Evolutionary conservation across 2,113 vertebrate genomes (phyloP).

Genomic region (Chaetorhynchus papuensis): DNA sequence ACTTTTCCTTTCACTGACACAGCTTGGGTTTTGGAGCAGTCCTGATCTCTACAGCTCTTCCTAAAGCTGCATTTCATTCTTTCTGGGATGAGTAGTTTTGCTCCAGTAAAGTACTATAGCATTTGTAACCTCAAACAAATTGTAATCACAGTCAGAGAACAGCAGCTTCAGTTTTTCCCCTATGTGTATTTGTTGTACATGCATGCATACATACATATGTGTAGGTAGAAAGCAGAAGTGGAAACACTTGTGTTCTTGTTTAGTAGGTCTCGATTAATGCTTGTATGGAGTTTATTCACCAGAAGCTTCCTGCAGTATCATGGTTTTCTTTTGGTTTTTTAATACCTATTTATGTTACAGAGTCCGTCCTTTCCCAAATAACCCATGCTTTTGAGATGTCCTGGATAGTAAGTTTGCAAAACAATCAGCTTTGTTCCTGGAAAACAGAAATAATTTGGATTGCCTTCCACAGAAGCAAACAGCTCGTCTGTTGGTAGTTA

Average conservation of each 20-base stretch:
- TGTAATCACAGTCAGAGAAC: neutral
- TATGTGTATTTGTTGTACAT: neutral
- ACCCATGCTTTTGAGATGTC: neutral
- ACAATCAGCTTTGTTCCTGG: neutral
- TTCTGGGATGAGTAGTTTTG: neutral
- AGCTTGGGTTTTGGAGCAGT: neutral
- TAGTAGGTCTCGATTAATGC: neutral
- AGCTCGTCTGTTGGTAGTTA: neutral
- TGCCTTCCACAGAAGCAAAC: neutral
- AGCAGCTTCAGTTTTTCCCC: fast-evolving
- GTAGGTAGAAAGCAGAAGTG: neutral
- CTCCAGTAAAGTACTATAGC: neutral
- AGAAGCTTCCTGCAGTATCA: neutral
- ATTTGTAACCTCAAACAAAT: neutral
- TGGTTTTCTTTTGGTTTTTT: neutral
- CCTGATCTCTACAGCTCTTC: neutral
- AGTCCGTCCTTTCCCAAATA: neutral
- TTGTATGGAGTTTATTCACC: neutral
- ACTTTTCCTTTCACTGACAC: neutral
- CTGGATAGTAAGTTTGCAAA: neutral
- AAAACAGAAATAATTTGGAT: neutral
- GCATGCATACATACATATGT: neutral
- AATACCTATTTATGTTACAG: neutral
- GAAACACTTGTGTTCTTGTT: neutral
- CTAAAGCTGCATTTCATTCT: neutral